phyloP scores from a whole-genome alignment of 2,888 invertebrate species.

The Stenolophus ochropezus region DNA sequence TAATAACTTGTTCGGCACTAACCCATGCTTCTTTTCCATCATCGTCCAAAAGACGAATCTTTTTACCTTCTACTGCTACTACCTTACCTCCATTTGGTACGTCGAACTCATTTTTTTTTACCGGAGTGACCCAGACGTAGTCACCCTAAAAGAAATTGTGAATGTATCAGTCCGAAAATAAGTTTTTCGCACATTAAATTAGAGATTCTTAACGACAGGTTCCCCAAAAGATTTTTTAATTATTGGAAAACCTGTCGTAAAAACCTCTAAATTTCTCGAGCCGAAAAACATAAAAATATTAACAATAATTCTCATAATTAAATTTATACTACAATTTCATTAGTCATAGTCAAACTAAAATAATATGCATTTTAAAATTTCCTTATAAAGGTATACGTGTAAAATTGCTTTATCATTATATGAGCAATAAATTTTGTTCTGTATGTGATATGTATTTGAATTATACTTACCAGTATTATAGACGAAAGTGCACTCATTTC shows the following conservation, averaged over 20 bases:
- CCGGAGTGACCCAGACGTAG: slow-evolving; percentile 91
- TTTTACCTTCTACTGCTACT: slow-evolving; percentile 83
- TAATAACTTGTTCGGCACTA: slow-evolving; percentile 78
- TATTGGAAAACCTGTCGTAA: too few relatives aligned
- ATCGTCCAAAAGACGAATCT: slow-evolving; percentile 88
- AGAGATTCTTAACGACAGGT: too few relatives aligned
- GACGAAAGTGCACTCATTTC: slow-evolving; percentile 46
- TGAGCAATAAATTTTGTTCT: not conserved
- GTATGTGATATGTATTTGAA: not conserved
- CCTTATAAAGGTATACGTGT: not conserved
- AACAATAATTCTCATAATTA: not conserved
- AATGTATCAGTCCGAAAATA: too few relatives aligned
- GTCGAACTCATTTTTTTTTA: slow-evolving; percentile 83
- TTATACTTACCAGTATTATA: slow-evolving; percentile 51
- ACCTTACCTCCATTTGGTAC: slow-evolving; percentile 91
- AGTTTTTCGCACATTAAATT: too few relatives aligned
- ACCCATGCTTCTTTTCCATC: slow-evolving; percentile 84
- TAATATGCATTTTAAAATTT: slow-evolving; percentile 17
- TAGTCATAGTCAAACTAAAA: not conserved
- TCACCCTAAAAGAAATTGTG: too few relatives aligned
- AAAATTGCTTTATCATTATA: slow-evolving; percentile 28
- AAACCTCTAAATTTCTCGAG: too few relatives aligned
- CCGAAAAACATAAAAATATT: slow-evolving; percentile 63
- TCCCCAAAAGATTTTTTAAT: too few relatives aligned
- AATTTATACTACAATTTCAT: not conserved